These are phyloP conservation scores for Chrysotoxum bicinctum DNA, from an alignment of 2,888 invertebrate species.

Conservation along the genomic window DNA sequence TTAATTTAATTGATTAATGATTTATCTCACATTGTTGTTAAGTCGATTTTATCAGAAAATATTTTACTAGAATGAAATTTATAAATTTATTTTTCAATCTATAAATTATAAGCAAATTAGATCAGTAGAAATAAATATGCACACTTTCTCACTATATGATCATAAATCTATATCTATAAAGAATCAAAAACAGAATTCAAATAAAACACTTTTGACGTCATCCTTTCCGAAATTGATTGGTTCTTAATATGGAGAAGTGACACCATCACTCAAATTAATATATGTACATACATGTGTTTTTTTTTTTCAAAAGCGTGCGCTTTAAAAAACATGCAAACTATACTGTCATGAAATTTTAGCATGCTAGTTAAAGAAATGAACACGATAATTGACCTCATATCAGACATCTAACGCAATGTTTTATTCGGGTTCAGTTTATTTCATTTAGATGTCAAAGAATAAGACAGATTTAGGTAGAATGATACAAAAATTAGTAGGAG, in stretches of 20 bases:
- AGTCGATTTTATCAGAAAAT: background rate
- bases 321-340: background rate
- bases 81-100: background rate
- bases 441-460: background rate
- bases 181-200: background rate
- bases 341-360: slow-evolving; percentile 1
- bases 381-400: slow-evolving; percentile 15
- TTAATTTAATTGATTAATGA: background rate
- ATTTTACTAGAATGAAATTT: background rate
- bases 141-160: background rate
- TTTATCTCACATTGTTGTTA: background rate
- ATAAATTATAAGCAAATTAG: background rate
- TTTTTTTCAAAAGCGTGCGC: background rate
- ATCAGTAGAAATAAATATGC: background rate
- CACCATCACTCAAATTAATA: background rate
- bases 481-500: background rate
- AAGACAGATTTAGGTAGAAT: background rate
- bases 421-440: background rate
- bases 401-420: background rate
- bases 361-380: background rate
- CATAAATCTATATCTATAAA: background rate
- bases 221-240: background rate
- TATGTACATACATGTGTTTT: background rate
- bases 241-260: slow-evolving; percentile 2
- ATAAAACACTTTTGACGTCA: background rate